Base-by-base conservation (phyloP, 2,113 vertebrate genomes). In the Syngnathoides biaculeatus region DNA sequence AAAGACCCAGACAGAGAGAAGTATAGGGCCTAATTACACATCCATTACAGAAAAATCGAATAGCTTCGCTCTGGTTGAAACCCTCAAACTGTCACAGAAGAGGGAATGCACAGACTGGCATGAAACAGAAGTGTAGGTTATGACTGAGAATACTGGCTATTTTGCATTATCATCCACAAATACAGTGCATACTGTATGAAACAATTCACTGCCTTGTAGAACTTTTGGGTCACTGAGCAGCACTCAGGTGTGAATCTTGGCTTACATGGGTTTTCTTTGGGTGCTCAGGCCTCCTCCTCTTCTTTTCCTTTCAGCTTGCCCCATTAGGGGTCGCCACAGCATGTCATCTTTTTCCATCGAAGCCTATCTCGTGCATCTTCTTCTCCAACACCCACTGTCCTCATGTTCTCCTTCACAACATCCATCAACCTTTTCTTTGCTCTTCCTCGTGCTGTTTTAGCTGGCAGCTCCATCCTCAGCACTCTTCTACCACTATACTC, bases 1-100 rank as follows among this genome's bases (percentile, higher is more conserved):
- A 77, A 56, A 70, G 73, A 69, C 57, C 52, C 45, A 73, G 60
- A 45, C 30, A 26, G 24, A 53, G 50, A 52, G 50, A 13, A 40
- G 58, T 45, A 57, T 15, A 57, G 64, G 58, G 74, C 35, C 27
- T 42, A 52, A 62, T 74, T 50, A 59, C 52, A 70, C 68, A 58
- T 53, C 71, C 19, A 42, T 68, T 74, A 68, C 71, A 53, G 47
- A 61, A 50, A 67, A 67, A 65, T 62, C 52, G 45, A 73, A 73
- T 53, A 43, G 74, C 39, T 64, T 73, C 64, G 64, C 15, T 30
- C 19, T 40, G 66, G 38, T n/a, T 8, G 42, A 47, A 50, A 43
- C 64, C 66, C 60, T 53, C 40, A 64, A 42, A 63, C 38, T 58
- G 57, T 50, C 13, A 35, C 66, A 62, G 47, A 60, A 67, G 45